These are phyloP conservation scores for Spheniscus humboldti DNA, from an alignment of 2,797 vertebrate genomes.

Conservation along the genomic window DNA sequence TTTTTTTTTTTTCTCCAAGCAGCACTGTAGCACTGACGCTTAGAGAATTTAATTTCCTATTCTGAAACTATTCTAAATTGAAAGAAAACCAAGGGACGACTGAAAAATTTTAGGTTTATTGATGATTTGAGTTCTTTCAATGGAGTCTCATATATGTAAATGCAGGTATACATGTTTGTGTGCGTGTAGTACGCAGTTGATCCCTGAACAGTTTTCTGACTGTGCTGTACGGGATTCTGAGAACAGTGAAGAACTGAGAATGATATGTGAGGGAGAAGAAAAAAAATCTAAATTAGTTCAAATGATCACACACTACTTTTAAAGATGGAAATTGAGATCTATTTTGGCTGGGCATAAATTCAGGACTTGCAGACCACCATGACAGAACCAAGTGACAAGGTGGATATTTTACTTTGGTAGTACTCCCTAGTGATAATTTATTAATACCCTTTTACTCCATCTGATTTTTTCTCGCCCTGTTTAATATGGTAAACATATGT, in stretches of 20 bases:
- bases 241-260: background rate
- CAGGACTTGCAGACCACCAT: background rate
- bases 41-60: background rate
- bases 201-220: background rate
- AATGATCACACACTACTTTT: background rate
- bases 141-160: background rate
- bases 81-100: background rate
- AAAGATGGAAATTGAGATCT: background rate
- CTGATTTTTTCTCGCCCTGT: constrained; percentile 36
- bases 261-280: background rate
- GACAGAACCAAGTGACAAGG: background rate
- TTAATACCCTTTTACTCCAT: constrained; percentile 39
- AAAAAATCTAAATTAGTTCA: background rate
- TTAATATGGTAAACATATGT: constrained; percentile 66
- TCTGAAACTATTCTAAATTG: background rate
- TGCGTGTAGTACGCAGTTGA: background rate
- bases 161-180: background rate
- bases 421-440: constrained; percentile 7
- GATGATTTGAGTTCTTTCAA: background rate
- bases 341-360: background rate
- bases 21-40: background rate
- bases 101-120: background rate
- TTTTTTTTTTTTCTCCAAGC: background rate
- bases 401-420: background rate
- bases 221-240: background rate